phyloP scores from a whole-genome alignment of 2,888 invertebrate genomes.

The Ephialtes manifestator region DNA sequence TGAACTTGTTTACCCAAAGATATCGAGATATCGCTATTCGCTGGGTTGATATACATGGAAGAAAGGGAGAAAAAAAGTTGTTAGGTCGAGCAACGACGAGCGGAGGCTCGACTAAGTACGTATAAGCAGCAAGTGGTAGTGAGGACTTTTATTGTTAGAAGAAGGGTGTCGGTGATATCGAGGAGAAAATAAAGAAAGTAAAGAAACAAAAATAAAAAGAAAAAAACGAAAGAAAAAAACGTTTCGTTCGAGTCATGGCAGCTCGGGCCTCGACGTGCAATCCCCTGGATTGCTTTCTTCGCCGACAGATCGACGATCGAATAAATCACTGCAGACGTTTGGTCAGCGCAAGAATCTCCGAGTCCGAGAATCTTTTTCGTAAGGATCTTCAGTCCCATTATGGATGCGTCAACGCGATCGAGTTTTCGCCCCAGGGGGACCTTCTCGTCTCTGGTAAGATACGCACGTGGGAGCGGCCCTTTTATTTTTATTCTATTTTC shows the following conservation, averaged over 20 bases:
- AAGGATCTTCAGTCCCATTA: conserved; percentile 96
- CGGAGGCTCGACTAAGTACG: not conserved
- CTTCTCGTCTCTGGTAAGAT: conserved; percentile 94
- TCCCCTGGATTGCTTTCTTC: conserved; percentile 88
- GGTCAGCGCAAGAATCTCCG: conserved; percentile 88
- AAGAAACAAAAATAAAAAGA: not conserved
- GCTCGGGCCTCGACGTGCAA: conserved; percentile 87
- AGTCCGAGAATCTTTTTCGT: conserved; percentile 92
- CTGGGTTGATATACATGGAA: conserved; percentile 73
- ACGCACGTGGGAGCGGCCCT: conserved; percentile 38
- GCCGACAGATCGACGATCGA: conserved; percentile 89
- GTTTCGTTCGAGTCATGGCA: not conserved
- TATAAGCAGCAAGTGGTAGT: not conserved
- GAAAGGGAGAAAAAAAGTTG: conserved; percentile 75
- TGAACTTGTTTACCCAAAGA: conserved; percentile 56
- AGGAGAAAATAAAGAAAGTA: conserved; percentile 16
- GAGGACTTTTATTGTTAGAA: not conserved
- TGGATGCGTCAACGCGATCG: conserved; percentile 98
- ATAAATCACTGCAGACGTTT: conserved; percentile 88
- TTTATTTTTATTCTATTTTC: conserved; percentile 35
- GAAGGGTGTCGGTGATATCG: not conserved
- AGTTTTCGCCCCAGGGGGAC: conserved; percentile 96
- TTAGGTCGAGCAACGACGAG: conserved; percentile 59
- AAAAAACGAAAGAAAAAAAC: not conserved
- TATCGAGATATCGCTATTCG: conserved; percentile 36